phyloP scores from a whole-genome alignment of 2,113 vertebrate genomes.

The Centrocercus urophasianus region DNA sequence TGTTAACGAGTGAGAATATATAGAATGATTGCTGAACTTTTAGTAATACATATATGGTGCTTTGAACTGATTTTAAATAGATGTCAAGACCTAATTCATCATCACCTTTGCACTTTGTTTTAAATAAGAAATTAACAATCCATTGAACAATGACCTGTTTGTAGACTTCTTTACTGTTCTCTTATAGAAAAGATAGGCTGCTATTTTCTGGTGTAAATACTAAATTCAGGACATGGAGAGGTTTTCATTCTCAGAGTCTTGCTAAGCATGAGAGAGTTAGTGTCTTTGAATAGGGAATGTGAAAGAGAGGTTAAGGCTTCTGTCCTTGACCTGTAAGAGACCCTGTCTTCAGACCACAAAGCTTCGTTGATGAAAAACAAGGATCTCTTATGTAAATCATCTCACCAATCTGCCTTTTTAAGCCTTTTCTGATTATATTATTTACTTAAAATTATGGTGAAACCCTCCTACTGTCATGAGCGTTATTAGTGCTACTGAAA shows the following conservation, averaged over 20 bases:
- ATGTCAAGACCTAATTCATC: neutral
- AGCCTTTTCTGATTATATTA: neutral
- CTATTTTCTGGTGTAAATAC: neutral
- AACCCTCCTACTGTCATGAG: neutral
- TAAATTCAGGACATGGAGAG: neutral
- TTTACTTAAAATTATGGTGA: neutral
- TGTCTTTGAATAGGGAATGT: neutral
- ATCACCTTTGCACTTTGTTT: neutral
- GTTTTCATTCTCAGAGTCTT: neutral
- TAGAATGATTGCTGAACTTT: neutral
- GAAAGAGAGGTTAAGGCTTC: neutral
- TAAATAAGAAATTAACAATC: neutral
- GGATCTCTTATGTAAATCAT: neutral
- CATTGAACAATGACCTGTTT: neutral
- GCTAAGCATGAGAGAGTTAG: neutral
- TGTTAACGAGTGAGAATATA: neutral
- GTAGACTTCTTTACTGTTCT: neutral
- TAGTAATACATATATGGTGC: neutral
- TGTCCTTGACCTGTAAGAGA: neutral
- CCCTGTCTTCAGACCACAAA: neutral
- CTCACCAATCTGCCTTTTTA: neutral
- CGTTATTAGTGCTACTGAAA: neutral
- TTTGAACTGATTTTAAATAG: neutral
- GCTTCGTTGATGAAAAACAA: neutral
- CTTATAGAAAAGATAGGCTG: neutral